Base-by-base conservation (phyloP, 2,113 vertebrate genomes). In the Gallinago undulata region DNA sequence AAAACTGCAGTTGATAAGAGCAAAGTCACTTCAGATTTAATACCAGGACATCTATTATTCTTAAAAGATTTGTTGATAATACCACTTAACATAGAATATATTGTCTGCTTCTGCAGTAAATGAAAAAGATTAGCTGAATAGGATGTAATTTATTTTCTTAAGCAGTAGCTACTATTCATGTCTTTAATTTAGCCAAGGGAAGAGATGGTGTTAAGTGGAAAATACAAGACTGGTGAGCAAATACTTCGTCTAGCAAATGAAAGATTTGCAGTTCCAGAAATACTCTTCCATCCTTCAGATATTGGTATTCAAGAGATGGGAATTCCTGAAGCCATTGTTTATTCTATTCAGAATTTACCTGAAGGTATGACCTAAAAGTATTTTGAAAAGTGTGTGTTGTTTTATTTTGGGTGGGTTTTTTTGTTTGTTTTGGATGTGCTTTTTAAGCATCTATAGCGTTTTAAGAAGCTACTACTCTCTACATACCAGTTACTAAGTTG, bases 261-360 rank as follows among this genome's bases (percentile, higher is more conserved):
- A 97, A 98, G 99, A 96, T 99, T 99, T 90, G 99, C 99, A 47
- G 99, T 99, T 90, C 99, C 99, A 39, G 99, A 99, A 97, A 99
- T 99, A 97, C 98, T 99, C 67, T 99, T 99, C 80, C 99, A 99
- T 94, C 99, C 99, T 47, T 99, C 99, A 0, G 99, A 99, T 96
- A 99, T 99, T 90, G 99, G 99, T 51, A 99, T 99, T 97, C 99
- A 99, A 98, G 99, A 99, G 98, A 99, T 99, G 99, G 99, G 99
- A 39, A 98, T 99, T 95, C 99, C 99, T n/a, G 99, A 99, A 97
- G 98, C 99, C 86, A 98, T 99, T 85, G 98, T 99, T 81, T 96
- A 98, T 98, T 99, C 99, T 27, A 98, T 99, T 96, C 98, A 98
- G 94, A 99, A 99, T 35, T 98, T 99, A 97, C 99, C 99, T 41